Conservation (phyloP, 2,113 vertebrate genomes). For the Hyla sarda region DNA sequence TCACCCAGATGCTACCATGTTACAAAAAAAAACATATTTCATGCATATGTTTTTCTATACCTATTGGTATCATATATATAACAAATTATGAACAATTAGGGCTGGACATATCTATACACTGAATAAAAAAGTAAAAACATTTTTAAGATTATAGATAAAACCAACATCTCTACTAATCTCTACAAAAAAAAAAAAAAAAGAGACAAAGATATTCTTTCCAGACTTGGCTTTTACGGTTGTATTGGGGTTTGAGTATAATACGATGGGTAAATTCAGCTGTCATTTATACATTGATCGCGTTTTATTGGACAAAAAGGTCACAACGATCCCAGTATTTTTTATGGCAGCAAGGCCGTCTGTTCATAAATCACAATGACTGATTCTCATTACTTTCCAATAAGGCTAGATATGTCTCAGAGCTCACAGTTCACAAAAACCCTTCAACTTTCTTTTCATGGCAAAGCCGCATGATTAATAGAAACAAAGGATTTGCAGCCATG, state of each 20-base stretch:
- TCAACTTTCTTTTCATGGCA: not conserved
- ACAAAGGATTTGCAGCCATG: not conserved
- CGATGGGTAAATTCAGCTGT: not conserved
- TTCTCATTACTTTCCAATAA: slow-evolving; percentile 54
- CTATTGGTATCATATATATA: no score
- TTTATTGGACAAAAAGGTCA: slow-evolving; percentile 45
- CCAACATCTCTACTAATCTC: no score
- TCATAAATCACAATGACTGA: slow-evolving; percentile 45
- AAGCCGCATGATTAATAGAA: not conserved
- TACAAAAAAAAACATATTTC: no score
- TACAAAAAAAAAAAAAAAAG: no score
- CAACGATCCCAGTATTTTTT: not conserved
- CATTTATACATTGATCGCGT: slow-evolving; percentile 23
- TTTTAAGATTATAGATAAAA: no score
- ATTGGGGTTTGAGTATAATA: not conserved
- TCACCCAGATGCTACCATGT: no score
- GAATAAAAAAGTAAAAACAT: no score
- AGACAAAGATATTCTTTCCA: not conserved
- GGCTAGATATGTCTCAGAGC: slow-evolving; percentile 19
- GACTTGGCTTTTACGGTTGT: not conserved
- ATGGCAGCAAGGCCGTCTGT: not conserved
- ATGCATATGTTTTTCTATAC: no score
- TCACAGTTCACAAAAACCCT: slow-evolving; percentile 10
- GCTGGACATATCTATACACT: no score
- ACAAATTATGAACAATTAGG: no score